phyloP scores from a whole-genome alignment of 2,888 invertebrate genomes.

The Mesorhabditis sp. region DNA sequence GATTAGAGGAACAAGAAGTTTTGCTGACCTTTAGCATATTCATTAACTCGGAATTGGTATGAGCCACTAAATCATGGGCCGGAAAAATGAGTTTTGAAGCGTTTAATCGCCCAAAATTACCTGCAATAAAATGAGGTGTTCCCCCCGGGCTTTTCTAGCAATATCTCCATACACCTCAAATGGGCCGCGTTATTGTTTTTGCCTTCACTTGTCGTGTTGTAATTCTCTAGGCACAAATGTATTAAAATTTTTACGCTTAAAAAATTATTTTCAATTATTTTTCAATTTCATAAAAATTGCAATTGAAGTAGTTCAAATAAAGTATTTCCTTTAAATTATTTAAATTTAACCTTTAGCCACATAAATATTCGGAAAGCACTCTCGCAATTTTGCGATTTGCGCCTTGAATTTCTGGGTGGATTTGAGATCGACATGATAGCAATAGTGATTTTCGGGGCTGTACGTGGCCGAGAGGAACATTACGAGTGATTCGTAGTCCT shows the following conservation, averaged over 20 bases:
- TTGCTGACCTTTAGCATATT: background rate
- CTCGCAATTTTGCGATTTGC: background rate
- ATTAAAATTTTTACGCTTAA: too few species aligned
- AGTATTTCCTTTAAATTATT: too few species aligned
- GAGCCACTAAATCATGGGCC: background rate
- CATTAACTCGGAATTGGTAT: background rate
- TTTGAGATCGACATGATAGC: conserved; percentile 1
- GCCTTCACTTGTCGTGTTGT: background rate
- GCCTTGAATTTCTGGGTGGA: background rate
- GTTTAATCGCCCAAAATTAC: too few species aligned
- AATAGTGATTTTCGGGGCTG: background rate
- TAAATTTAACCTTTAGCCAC: background rate
- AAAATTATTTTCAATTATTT: too few species aligned
- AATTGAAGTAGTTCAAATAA: too few species aligned
- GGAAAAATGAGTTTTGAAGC: too few species aligned
- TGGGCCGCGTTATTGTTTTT: background rate
- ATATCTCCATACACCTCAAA: background rate
- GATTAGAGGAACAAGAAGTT: background rate
- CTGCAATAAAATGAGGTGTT: background rate
- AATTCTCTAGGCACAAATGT: too few species aligned
- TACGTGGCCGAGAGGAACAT: background rate
- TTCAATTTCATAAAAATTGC: too few species aligned
- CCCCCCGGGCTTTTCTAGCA: background rate
- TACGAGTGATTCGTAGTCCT: background rate
- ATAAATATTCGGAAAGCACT: background rate